Evolutionary conservation across 2,888 invertebrate species (phyloP).

Genomic region (Pelosia muscerda): DNA sequence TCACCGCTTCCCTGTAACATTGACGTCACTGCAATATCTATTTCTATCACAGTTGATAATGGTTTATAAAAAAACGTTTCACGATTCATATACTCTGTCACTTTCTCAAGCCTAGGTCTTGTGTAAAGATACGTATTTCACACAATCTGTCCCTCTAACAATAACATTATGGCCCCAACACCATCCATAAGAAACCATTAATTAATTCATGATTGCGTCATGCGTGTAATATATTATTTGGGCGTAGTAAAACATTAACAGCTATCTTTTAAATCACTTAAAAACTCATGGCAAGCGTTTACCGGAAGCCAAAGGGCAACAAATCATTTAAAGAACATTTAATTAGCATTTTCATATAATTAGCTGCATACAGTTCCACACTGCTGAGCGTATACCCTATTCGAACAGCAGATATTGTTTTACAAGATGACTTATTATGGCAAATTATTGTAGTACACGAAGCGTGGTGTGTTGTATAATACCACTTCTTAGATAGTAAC

Average conservation of each 20-base stretch:
- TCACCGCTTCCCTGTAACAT: no score
- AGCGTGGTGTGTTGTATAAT: not conserved
- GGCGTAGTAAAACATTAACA: not conserved
- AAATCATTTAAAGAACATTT: slow-evolving; percentile 32
- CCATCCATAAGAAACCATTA: no score
- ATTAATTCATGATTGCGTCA: not conserved
- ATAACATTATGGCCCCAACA: no score
- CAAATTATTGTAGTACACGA: not conserved
- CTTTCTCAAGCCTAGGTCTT: no score
- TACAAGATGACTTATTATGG: not conserved
- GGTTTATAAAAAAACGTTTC: no score
- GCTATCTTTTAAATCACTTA: not conserved
- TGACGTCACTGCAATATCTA: no score
- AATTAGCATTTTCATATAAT: slow-evolving; percentile 33
- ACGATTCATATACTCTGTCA: no score
- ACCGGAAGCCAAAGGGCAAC: slow-evolving; percentile 33
- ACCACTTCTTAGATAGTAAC: no score
- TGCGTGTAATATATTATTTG: not conserved
- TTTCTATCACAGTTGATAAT: no score
- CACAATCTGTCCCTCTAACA: no score
- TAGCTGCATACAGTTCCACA: not conserved
- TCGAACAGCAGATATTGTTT: not conserved
- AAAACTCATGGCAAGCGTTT: not conserved
- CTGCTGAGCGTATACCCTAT: not conserved
- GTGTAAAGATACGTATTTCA: no score